Evolutionary conservation across 2,888 invertebrate genomes (phyloP), one percentile per base, ranked within the genome.

Genomic region (Odontocolon sp.): DNA sequence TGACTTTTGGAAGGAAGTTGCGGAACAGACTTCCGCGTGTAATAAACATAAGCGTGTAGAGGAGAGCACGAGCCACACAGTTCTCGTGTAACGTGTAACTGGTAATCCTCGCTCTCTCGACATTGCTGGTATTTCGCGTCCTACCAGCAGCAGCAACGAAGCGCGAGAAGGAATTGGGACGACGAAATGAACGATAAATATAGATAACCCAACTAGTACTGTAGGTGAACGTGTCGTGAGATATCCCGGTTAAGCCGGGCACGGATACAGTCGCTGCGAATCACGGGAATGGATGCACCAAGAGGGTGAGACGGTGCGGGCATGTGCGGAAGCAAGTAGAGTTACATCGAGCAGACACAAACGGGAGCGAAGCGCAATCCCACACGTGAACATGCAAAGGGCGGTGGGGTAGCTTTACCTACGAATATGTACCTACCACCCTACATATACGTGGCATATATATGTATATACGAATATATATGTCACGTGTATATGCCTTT

Each of bases 161-260:
- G 14, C 68, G 57, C 16, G 54, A 45, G 66, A 67, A 76, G 72
- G 72, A 77, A 72, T 77, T 68, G 77, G 77, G 63, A 77, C 57
- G 68, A 23, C 56, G 57, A 77, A 77, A 77, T 77, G 80, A 82
- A 82, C 83, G 80, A 80, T 84, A 85, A 84, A 84, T 80, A 84
- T 80, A 84, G 84, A 84, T 85, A 84, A 85, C 84, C 84, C 82
- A 71, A 78, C 73, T 68, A 70, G 76, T 63, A 67, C 66, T 67
- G 47, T 71, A 77, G 63, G 77, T 45, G 57, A 77, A 72, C 68
- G 77, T 72, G 72, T 77, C 77, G 72, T 77, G 77, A 77, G 77
- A 77, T 77, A 77, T 72, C 72, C 77, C 63, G 63, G 67, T 72
- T 64, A 77, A 77, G 45, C 68, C 72, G 45, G 45, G 21, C 42